Base-by-base conservation (phyloP, 1,140 invertebrate genomes). In the Halictus rubicundus region DNA sequence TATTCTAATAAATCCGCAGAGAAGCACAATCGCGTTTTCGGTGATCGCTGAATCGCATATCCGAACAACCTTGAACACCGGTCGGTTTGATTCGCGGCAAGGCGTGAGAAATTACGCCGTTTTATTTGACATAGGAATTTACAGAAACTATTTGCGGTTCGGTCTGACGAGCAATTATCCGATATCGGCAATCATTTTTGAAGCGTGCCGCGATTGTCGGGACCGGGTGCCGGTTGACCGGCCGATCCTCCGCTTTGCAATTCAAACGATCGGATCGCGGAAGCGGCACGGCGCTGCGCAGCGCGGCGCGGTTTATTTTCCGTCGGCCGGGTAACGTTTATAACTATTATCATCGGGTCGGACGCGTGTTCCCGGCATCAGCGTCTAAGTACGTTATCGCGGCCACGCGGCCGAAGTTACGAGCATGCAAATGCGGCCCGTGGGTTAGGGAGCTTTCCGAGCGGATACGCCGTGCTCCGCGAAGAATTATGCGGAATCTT, bases 401-500 rank as follows among this genome's bases (percentile, higher is more conserved):
- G 23, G 37, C 37, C 23, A 39, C 77, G 52, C 46, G 61, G 39
- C 7, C 52, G 27, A 64, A 77, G 66, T 81, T 81, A 78, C 75
- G 75, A 78, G 75, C 75, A 81, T 81, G 75, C 75, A 81, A 81
- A 81, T 81, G 63, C 80, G 7, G 52, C n/a, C 12, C 49, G n/a
- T n/a, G 54, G 21, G 54, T n/a, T 21, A n/a, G 52, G n/a, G 73
- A 39, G 59, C 12, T 57, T 19, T 23, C 39, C 27, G 16, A 21
- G 52, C 66, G 75, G 59, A 70, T 70, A 69, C 73, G 19, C 21
- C 61, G 61, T 66, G 57, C 52, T 59, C 74, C 49, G 49, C 61
- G 61, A 81, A 71, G 75, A 81, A 78, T 78, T 78, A 81, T 66
- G 61, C 52, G 61, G 65, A 72, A 76, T 74, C 78, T 73, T 60